These are phyloP conservation scores for Lycaena phlaeas DNA, from an alignment of 2,888 invertebrate species.

Conservation along the genomic window DNA sequence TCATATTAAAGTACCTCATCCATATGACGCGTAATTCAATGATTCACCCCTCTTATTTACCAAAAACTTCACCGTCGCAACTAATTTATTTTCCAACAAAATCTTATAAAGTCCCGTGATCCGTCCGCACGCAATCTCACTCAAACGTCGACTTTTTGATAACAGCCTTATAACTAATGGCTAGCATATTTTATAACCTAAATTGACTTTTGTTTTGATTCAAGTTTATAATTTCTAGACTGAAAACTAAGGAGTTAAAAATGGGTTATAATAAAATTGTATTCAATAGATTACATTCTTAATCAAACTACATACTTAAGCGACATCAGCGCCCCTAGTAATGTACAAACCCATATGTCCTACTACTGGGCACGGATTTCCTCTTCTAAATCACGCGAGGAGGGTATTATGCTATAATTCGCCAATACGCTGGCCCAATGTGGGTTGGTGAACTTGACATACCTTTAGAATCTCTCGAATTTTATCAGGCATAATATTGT, in stretches of 20 bases:
- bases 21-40: constrained; percentile 7
- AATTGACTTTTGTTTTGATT: background rate
- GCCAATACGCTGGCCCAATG: too few relatives aligned
- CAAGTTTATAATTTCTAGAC: background rate
- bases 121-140: constrained; percentile 62
- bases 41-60: constrained; percentile 41
- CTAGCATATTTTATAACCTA: constrained; percentile 29
- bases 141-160: constrained; percentile 63
- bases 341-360: too few relatives aligned
- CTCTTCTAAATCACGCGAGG: too few relatives aligned
- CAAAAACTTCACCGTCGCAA: constrained; percentile 62
- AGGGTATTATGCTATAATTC: too few relatives aligned
- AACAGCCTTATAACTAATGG: constrained; percentile 51
- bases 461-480: too few relatives aligned
- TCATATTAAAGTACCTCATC: background rate
- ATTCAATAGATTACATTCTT: too few relatives aligned
- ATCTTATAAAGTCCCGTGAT: constrained; percentile 58
- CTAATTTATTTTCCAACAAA: constrained; percentile 68
- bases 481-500: too few relatives aligned
- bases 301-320: too few relatives aligned
- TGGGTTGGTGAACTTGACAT: too few relatives aligned
- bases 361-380: too few relatives aligned
- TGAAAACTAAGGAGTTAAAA: background rate
- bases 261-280: too few relatives aligned
- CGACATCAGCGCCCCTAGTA: too few relatives aligned